phyloP scores from a whole-genome alignment of 2,113 vertebrate species.

The Colossoma macropomum region DNA sequence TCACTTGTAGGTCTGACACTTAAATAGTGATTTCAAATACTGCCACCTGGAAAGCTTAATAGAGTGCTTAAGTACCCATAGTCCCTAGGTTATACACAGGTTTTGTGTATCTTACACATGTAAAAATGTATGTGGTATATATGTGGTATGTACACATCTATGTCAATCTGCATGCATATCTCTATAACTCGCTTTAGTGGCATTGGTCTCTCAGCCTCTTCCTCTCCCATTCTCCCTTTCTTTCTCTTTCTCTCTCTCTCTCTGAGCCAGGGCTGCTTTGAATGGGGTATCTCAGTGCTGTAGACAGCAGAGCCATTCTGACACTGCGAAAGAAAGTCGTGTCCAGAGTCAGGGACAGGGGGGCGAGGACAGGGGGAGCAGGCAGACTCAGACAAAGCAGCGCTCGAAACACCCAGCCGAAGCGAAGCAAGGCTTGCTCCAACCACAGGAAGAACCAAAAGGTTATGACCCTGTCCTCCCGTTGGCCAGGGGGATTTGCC shows the following conservation, averaged over 20 bases:
- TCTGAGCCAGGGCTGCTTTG: constrained; percentile 79
- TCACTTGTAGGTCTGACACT: too few species aligned
- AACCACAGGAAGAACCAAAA: constrained; percentile 84
- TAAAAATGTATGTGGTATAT: too few species aligned
- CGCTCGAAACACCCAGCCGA: constrained; percentile 78
- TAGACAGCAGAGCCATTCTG: constrained; percentile 75
- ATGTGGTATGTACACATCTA: not conserved
- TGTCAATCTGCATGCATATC: not conserved
- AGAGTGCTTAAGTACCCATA: too few species aligned
- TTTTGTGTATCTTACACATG: too few species aligned
- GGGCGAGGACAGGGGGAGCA: constrained; percentile 70
- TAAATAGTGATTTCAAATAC: too few species aligned
- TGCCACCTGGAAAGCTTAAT: too few species aligned
- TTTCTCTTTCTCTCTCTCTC: constrained; percentile 10
- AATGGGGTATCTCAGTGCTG: constrained; percentile 82
- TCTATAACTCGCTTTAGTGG: not conserved
- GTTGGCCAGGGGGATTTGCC: constrained; percentile 42
- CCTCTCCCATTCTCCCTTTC: not conserved
- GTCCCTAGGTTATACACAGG: too few species aligned
- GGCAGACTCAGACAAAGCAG: constrained; percentile 83
- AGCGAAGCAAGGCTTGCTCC: constrained; percentile 83
- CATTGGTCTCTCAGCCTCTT: constrained; percentile 4
- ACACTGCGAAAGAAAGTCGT: constrained; percentile 49
- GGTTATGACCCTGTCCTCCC: constrained; percentile 75
- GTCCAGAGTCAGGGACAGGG: constrained; percentile 72